Evolutionary conservation across 2,113 vertebrate species (phyloP).

Genomic region (Pyxicephalus adspersus): DNA sequence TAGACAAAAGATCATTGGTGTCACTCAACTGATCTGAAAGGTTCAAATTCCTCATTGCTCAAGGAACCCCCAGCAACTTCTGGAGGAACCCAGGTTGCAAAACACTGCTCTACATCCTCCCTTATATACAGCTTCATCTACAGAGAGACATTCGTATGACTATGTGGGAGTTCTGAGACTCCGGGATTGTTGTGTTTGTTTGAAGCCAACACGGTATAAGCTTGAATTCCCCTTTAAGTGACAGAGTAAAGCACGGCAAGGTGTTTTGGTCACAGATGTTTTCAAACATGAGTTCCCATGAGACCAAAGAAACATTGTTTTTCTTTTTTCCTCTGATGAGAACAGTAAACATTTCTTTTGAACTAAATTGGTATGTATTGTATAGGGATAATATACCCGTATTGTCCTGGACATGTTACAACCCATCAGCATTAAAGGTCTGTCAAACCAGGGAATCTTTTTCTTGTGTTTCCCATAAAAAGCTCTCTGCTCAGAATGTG

Average conservation of each 20-base stretch:
- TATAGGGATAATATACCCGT: constrained; percentile 76
- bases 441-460: constrained; percentile 12
- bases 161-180: no score
- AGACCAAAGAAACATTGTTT: constrained; percentile 49
- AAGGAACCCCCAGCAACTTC: no score
- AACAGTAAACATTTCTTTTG: constrained; percentile 54
- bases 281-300: constrained; percentile 39
- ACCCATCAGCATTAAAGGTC: constrained; percentile 34
- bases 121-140: no score
- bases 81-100: no score
- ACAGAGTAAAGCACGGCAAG: not conserved
- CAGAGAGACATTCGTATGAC: no score
- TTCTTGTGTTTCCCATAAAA: constrained; percentile 29
- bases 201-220: no score
- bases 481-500: not conserved
- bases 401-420: constrained; percentile 38
- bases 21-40: no score
- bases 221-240: not conserved
- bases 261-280: constrained; percentile 50
- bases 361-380: constrained; percentile 63
- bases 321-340: constrained; percentile 53
- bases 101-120: no score
- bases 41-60: no score
- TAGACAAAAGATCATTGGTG: no score
- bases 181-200: no score